phyloP scores from a whole-genome alignment of 1,140 invertebrate species.

The Dryas iulia region DNA sequence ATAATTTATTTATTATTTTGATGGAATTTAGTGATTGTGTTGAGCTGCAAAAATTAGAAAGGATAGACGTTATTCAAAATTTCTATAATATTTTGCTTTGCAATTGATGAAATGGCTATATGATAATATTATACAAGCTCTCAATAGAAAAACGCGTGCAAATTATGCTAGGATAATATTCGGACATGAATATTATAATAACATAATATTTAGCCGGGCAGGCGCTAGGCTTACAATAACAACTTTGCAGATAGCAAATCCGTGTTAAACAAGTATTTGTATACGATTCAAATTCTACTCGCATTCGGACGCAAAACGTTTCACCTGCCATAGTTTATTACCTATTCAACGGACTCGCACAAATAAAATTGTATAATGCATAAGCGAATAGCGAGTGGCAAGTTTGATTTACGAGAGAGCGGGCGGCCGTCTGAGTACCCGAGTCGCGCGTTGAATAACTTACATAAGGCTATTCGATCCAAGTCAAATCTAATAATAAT shows the following conservation, averaged over 20 bases:
- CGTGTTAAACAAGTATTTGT: conserved; percentile 50
- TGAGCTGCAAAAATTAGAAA: too few relatives aligned
- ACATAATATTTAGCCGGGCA: background rate
- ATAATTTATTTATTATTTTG: too few relatives aligned
- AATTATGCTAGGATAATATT: background rate
- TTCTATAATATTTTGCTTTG: too few relatives aligned
- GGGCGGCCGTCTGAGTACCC: conserved; percentile 38
- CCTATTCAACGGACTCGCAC: conserved; percentile 77
- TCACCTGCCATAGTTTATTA: conserved; percentile 77
- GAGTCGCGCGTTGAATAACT: conserved; percentile 72
- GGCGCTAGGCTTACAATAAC: conserved; percentile 17
- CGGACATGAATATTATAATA: background rate
- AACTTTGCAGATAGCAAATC: conserved; percentile 31
- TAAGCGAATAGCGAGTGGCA: conserved; percentile 77
- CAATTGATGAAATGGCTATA: too few relatives aligned
- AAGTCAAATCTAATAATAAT: background rate
- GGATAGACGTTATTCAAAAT: too few relatives aligned
- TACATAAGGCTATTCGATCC: conserved; percentile 45
- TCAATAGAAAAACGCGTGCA: background rate
- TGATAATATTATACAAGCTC: background rate
- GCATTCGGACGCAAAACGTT: conserved; percentile 62
- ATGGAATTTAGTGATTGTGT: too few relatives aligned
- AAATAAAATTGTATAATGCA: conserved; percentile 81
- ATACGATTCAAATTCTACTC: conserved; percentile 63
- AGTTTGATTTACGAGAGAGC: conserved; percentile 76